Evolutionary conservation across 2,888 invertebrate genomes (phyloP).

Genomic region (Pollenia angustigena): DNA sequence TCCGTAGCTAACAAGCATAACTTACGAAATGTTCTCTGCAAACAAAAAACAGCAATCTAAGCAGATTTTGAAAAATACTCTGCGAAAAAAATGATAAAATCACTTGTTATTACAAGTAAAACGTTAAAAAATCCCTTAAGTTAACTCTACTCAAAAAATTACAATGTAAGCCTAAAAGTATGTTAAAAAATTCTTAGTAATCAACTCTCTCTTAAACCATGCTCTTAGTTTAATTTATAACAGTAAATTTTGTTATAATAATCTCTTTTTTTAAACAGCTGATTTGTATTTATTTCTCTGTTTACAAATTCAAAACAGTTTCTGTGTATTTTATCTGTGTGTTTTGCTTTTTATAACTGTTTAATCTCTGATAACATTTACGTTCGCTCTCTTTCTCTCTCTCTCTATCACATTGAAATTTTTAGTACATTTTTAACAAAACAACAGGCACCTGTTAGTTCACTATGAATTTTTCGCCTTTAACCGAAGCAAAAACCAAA

Average conservation of each 20-base stretch:
- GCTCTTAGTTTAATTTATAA: conserved; percentile 17
- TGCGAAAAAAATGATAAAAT: conserved; percentile 34
- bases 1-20: conserved; percentile 21
- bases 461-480: conserved; percentile 55
- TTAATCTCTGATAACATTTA: not conserved
- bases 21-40: conserved; percentile 23
- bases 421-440: conserved; percentile 60
- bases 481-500: conserved; percentile 14
- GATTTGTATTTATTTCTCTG: conserved; percentile 53
- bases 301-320: conserved; percentile 46
- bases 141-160: conserved; percentile 33
- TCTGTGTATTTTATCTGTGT: conserved; percentile 24
- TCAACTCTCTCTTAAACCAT: not conserved
- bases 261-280: conserved; percentile 54
- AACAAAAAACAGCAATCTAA: not conserved
- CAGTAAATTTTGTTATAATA: too few relatives aligned
- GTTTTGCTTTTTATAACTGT: not conserved
- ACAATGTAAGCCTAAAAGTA: conserved; percentile 69
- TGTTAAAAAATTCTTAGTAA: conserved; percentile 1
- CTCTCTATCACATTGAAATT: not conserved
- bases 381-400: not conserved
- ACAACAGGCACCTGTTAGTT: conserved; percentile 76
- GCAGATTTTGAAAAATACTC: conserved; percentile 13
- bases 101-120: not conserved
- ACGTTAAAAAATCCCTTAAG: conserved; percentile 62